Base-by-base conservation (phyloP, 1,140 invertebrate species). In the Antheraea pernyi region DNA sequence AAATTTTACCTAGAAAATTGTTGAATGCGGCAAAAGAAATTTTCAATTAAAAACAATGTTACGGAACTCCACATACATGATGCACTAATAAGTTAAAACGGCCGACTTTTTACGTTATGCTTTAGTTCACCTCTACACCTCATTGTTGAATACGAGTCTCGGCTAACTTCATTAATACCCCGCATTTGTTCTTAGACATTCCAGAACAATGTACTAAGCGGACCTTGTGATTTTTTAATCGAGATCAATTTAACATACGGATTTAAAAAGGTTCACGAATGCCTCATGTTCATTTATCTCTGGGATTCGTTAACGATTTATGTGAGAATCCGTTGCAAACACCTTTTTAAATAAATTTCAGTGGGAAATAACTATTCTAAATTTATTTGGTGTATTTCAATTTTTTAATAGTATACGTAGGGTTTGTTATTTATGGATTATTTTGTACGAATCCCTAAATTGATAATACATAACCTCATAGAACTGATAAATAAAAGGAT, bases 61-160 rank as follows among this genome's bases (percentile, higher is more conserved):
- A 63, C 61, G 61, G 61, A 63, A 36, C 61, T 36, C 30, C 16
- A 16, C 30, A 16, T 18, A 37, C 7, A 36, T 37, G 59, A 30
- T 37, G 61, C 18, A 13, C 16, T 53, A 53, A n/a, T 53, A 16
- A 53, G 46, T 53, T 53, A 16, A 13, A 53, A 53, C 11, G 18
- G 18, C 64, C 42, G 9, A 19, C 9, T 65, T 89, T 87, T 89
- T 83, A 88, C 83, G 86, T 89, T 85, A 87, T 91, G 86, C 82
- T 85, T 89, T 89, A 82, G 80, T 91, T 82, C 86, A 88, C 84
- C 83, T 87, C 79, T 79, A 87, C 84, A 73, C 71, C 68, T 81
- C 82, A 84, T 88, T 83, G 81, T 87, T 85, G 78, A 79, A 75
- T 73, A 64, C 46, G 46, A 53, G 46, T 11, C 71, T 77, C 73